Conservation (phyloP, 2,888 invertebrate species). For the Anthophora plumipes region DNA sequence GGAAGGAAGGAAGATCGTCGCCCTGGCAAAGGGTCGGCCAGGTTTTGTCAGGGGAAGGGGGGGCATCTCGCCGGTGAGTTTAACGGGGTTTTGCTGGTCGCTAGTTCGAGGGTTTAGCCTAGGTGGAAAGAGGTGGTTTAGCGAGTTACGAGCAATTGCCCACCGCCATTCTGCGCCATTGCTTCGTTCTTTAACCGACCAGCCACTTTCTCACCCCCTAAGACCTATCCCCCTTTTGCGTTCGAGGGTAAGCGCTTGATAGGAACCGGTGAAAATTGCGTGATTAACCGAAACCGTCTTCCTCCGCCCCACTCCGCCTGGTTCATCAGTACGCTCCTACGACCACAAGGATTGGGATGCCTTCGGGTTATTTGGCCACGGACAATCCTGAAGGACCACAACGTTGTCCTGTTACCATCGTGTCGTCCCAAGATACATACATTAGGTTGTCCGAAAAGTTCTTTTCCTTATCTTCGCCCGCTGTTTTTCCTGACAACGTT, state of each 20-base stretch:
- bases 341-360: slow-evolving; percentile 68
- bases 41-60: slow-evolving; percentile 65
- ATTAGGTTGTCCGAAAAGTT: too few species aligned
- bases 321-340: slow-evolving; percentile 72
- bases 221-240: slow-evolving; percentile 58
- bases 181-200: slow-evolving; percentile 74
- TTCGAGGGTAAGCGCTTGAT: slow-evolving; percentile 59
- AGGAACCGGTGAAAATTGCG: slow-evolving; percentile 75
- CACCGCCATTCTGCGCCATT: slow-evolving; percentile 80
- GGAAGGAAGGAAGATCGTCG: slow-evolving; percentile 70
- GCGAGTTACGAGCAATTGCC: slow-evolving; percentile 81
- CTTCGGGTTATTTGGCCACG: slow-evolving; percentile 69
- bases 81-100: slow-evolving; percentile 73
- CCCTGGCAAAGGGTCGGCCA: slow-evolving; percentile 68
- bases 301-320: slow-evolving; percentile 56
- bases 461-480: too few species aligned
- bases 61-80: slow-evolving; percentile 66
- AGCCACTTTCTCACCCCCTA: slow-evolving; percentile 67
- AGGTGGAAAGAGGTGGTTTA: slow-evolving; percentile 73
- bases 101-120: slow-evolving; percentile 58
- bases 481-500: too few species aligned
- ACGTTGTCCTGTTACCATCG: slow-evolving; percentile 23
- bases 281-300: slow-evolving; percentile 75
- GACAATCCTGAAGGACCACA: slow-evolving; percentile 57
- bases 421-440: not conserved